Conservation (phyloP, 2,113 vertebrate genomes). For the Mustela lutreola region DNA sequence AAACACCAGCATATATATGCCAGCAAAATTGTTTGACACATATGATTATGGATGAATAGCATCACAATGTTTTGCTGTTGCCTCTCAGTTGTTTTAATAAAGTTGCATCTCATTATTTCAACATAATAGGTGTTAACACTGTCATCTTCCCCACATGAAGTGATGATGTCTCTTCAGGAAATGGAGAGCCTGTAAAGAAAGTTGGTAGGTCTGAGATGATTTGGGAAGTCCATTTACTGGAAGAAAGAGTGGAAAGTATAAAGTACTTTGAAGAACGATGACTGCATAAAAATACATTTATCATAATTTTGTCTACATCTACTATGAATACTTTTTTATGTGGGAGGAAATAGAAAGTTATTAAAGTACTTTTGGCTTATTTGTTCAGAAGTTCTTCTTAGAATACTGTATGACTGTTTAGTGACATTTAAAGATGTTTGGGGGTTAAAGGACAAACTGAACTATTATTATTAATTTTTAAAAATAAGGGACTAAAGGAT, state of each 20-base stretch:
- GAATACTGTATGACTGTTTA: neutral
- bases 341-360: neutral
- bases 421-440: neutral
- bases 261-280: neutral
- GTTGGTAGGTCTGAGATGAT: neutral
- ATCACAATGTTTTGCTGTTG: neutral
- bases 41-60: neutral
- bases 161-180: neutral
- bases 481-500: neutral
- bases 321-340: neutral
- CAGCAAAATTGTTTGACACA: neutral
- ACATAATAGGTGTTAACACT: neutral
- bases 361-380: neutral
- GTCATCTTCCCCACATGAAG: neutral
- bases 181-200: neutral
- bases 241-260: neutral
- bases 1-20: neutral
- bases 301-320: neutral
- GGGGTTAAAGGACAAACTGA: neutral
- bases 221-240: neutral
- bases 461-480: neutral
- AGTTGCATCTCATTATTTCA: neutral
- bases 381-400: constrained; percentile 8
- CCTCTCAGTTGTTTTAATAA: neutral
- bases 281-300: neutral